Conservation (phyloP, 2,888 invertebrate genomes). For the Abscondita cerata region DNA sequence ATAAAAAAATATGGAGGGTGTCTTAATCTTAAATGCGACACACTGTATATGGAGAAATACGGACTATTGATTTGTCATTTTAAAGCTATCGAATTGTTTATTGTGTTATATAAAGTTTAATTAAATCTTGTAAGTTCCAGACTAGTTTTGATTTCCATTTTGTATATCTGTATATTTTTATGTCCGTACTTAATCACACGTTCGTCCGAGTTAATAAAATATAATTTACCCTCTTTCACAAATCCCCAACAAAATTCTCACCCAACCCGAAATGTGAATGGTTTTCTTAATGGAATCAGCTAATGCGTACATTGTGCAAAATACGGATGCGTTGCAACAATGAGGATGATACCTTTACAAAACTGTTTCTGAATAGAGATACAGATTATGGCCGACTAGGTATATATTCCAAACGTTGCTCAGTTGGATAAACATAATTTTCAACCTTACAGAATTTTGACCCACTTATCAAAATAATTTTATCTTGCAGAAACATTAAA, state of each 20-base stretch:
- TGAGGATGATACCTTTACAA: conserved; percentile 39
- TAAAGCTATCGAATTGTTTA: too few species aligned
- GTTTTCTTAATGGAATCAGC: conserved; percentile 42
- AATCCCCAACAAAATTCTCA: conserved; percentile 17
- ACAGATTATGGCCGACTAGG: conserved; percentile 36
- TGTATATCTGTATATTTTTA: too few species aligned
- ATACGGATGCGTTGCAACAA: conserved; percentile 38
- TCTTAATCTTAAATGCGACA: too few species aligned
- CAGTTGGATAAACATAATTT: too few species aligned
- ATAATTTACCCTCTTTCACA: not conserved
- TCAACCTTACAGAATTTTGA: not conserved
- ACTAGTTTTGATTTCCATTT: too few species aligned
- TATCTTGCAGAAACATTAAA: not conserved
- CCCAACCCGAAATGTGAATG: conserved; percentile 31
- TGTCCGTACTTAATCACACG: too few species aligned
- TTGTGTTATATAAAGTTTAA: too few species aligned
- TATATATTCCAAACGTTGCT: not conserved
- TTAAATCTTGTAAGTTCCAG: too few species aligned
- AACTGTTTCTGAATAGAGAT: conserved; percentile 33
- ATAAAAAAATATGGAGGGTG: too few species aligned
- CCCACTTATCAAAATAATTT: not conserved
- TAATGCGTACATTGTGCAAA: conserved; percentile 44
- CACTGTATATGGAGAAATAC: too few species aligned
- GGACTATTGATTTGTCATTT: too few species aligned
- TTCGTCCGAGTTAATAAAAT: too few species aligned